Base-by-base conservation (phyloP, 1,140 invertebrate genomes). In the Amphibalanus amphitrite region DNA sequence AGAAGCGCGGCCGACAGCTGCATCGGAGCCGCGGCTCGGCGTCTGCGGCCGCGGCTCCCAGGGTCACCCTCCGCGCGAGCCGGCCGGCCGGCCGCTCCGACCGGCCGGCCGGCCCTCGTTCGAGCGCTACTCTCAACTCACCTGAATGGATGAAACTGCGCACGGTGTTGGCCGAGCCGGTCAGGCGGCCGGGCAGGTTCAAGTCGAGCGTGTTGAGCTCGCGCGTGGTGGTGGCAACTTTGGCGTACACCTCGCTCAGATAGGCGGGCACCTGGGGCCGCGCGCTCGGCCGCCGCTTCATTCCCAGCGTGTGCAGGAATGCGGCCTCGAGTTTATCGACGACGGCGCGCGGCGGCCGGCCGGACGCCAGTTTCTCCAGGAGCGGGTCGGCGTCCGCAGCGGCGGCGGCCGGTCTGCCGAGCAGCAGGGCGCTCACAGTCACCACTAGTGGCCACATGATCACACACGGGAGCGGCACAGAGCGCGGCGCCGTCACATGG, bases 141-240 rank as follows among this genome's bases (percentile, higher is more conserved):
- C 65, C 65, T 10, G 8, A 3, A 25, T 67, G 65, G 26, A 28
- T 8, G 65, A 67, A 67, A 0, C 3, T 67, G 65, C 65, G 65
- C 17, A 67, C 65, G n/a, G 65, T 67, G n/a, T 26, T 67, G 65
- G 65, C 65, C n/a, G 26, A 28, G 65, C 65, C 65, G 4, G 65
- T 67, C 65, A 67, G 3, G 8, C 10, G 28, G 65, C 65, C 65
- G 23, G 65, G 65, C n/a, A 67, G 65, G n/a, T 67, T 28, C 65
- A 67, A 26, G 8, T 67, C 65, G 65, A 67, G 26, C n/a, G 65
- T 67, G 65, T 67, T 67, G n/a, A 26, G 28, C 65, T 67, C 28
- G 0, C 26, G 8, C 26, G 65, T 67, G 26, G 65, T 67, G 6
- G 17, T 10, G n/a, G 65, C n/a, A 3, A 67, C 65, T 26, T 25